Evolutionary conservation across 2,113 vertebrate genomes (phyloP).

Genomic region (Grammomys surdaster): DNA sequence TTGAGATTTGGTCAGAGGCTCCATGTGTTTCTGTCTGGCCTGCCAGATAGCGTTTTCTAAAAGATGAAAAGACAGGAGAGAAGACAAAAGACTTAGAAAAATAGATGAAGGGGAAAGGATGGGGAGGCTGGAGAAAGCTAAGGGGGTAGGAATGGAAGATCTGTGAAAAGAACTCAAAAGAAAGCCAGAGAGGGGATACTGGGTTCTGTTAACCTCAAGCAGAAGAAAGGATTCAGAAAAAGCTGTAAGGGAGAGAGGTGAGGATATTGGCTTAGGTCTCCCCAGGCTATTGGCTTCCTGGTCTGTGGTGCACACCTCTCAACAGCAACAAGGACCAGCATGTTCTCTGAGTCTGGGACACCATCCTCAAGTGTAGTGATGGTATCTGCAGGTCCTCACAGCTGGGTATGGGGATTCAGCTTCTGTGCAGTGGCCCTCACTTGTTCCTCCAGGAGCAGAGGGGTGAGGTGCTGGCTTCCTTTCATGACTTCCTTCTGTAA

Average conservation of each 20-base stretch:
- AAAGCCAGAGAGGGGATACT: neutral
- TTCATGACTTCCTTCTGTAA: slow-evolving; percentile 11
- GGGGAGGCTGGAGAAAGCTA: neutral
- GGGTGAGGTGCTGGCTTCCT: neutral
- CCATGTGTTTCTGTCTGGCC: neutral
- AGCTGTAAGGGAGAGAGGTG: fast-evolving
- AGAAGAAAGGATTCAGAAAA: neutral
- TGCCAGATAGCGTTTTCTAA: neutral
- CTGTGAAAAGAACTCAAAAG: neutral
- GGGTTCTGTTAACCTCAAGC: neutral
- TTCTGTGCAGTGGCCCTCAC: fast-evolving
- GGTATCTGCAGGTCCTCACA: fast-evolving
- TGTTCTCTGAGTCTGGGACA: neutral
- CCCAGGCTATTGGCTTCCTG: neutral
- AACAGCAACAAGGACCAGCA: fast-evolving
- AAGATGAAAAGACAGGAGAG: neutral
- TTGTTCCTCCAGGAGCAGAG: neutral
- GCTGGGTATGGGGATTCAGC: neutral
- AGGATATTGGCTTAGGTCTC: fast-evolving
- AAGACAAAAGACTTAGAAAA: neutral
- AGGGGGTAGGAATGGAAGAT: neutral
- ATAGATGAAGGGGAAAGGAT: neutral
- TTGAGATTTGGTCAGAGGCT: neutral
- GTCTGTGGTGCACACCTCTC: neutral
- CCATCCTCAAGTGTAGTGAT: fast-evolving